Conservation (phyloP, 2,797 vertebrate genomes). For the Pantherophis vulpinus region DNA sequence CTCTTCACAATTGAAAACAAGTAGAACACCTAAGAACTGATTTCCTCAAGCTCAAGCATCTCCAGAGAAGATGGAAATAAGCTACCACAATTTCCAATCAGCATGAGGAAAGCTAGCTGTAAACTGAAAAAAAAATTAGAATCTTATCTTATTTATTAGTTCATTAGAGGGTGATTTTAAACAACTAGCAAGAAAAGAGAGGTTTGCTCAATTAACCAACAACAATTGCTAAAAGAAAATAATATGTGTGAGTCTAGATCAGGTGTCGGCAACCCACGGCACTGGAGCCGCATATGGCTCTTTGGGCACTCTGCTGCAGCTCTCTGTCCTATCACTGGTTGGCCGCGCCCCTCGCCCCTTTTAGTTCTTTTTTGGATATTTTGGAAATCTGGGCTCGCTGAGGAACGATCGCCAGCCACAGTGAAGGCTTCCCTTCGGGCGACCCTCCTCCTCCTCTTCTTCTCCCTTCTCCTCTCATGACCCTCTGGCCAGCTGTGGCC, state of each 20-base stretch:
- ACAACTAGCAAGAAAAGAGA: background rate
- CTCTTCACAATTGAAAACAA: background rate
- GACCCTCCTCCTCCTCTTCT: too few species aligned
- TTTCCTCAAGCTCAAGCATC: background rate
- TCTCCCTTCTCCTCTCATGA: too few species aligned
- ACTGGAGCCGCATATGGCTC: too few species aligned
- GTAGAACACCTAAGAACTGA: conserved; percentile 8
- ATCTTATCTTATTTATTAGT: background rate
- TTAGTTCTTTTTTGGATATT: too few species aligned
- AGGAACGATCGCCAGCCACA: too few species aligned
- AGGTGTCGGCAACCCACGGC: too few species aligned
- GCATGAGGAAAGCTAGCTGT: background rate
- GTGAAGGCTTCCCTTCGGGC: too few species aligned
- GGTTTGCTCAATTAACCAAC: background rate
- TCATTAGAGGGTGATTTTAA: background rate
- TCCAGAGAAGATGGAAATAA: background rate
- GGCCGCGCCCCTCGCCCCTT: too few species aligned
- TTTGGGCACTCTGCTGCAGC: too few species aligned
- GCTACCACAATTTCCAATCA: background rate
- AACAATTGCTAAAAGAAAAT: background rate
- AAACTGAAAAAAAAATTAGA: background rate
- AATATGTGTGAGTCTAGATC: background rate
- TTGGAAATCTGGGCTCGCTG: too few species aligned
- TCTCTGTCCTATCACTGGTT: too few species aligned
- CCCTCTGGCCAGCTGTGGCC: too few species aligned